Base-by-base conservation (phyloP, 2,113 vertebrate genomes). In the Prinia subflava region DNA sequence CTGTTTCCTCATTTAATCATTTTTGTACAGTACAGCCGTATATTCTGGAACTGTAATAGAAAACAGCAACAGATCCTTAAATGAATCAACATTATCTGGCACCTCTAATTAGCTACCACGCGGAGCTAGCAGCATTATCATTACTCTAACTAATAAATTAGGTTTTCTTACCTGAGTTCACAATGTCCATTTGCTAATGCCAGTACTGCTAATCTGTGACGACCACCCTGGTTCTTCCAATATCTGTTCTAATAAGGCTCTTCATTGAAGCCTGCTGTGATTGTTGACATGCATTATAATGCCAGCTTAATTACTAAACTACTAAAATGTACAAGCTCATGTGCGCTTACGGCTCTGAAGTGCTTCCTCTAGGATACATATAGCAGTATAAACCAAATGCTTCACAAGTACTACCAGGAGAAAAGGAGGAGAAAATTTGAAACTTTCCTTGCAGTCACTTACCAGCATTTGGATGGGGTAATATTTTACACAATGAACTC, bases 121-220 rank as follows among this genome's bases (percentile, higher is more conserved):
- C 74, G 41, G 55, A 92, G 41, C 27, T 83, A 94, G 52, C 31
- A 83, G 23, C 77, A 63, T 50, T 89, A 85, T 65, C 84, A 83
- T 91, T 87, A 83, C 37, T 92, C 64, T 89, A 90, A 93, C 83
- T 70, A 91, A 91, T 78, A 92, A 96, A 96, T 47, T 57, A 24
- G 1, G 1, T 75, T 88, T 92, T 82, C 57, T 76, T 70, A 88
- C 89, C 87, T 90, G 59, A 85, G 39, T 55, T 37, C 71, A 91
- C 42, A 79, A 18, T 42, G 80, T 91, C 86, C 65, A 41, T 83
- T 95, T 85, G n/a, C 63, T 92, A 37, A 69, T 60, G 41, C 52
- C 37, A 77, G 25, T 30, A 33, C 75, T 9, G 63, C 56, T 92
- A 83, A 94, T 81, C 90, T 94, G 52, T 50, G 41, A 68, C 1